phyloP scores from a whole-genome alignment of 2,113 vertebrate genomes.

The Salvelinus alpinus region DNA sequence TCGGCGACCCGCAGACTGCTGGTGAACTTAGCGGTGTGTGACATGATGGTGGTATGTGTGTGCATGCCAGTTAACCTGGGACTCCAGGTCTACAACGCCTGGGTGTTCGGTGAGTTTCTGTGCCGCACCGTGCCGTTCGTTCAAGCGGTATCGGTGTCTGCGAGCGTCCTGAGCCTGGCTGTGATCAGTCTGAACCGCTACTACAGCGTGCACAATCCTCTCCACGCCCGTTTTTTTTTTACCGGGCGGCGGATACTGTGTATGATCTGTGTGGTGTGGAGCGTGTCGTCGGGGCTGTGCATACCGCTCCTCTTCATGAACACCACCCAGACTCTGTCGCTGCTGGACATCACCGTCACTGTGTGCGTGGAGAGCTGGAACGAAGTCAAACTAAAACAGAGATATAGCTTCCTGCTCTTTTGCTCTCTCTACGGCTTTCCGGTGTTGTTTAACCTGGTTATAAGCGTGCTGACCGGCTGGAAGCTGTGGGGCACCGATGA shows the following conservation, averaged over 20 bases:
- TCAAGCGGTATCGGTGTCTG: constrained; percentile 69
- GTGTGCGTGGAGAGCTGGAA: constrained; percentile 70
- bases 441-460: constrained; percentile 66
- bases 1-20: constrained; percentile 65
- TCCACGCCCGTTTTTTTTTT: constrained; percentile 63
- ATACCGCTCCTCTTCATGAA: constrained; percentile 67
- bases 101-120: constrained; percentile 70
- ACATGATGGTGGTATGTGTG: constrained; percentile 73
- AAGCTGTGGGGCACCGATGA: constrained; percentile 53
- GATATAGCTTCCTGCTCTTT: constrained; percentile 71
- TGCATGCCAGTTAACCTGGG: constrained; percentile 73
- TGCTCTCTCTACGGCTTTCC: constrained; percentile 65
- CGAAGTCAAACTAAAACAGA: constrained; percentile 55
- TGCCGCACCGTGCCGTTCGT: constrained; percentile 70
- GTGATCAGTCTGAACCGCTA: constrained; percentile 70
- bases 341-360: constrained; percentile 54
- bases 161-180: constrained; percentile 67
- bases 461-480: constrained; percentile 62
- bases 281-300: constrained; percentile 59
- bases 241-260: constrained; percentile 51
- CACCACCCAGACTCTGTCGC: constrained; percentile 49
- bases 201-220: constrained; percentile 68
- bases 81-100: constrained; percentile 67
- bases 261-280: constrained; percentile 67
- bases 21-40: constrained; percentile 67